Conservation (phyloP, 2,888 invertebrate species). For the Tillus elongatus region DNA sequence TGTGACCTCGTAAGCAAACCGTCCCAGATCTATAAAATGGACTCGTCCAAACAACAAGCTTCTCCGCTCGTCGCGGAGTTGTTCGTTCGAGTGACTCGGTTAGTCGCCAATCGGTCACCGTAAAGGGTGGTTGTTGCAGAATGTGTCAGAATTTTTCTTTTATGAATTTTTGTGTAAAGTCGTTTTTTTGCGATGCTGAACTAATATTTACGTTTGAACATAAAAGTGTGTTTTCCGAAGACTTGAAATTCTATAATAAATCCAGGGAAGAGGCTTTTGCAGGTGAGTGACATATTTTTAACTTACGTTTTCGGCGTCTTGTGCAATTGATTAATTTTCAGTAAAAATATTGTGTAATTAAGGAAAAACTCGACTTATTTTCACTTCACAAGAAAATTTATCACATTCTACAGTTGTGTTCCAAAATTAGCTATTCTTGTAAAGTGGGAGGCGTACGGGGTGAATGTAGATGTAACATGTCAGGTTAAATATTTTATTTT, state of each 20-base stretch:
- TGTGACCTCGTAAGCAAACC: not conserved
- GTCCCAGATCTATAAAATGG: constrained; percentile 29
- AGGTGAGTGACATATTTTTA: constrained; percentile 43
- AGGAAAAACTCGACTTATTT: no score
- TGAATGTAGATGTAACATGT: no score
- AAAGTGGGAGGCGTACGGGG: no score
- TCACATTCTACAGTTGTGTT: no score
- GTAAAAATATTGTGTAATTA: no score
- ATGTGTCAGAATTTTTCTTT: constrained; percentile 43
- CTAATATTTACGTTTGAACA: not conserved
- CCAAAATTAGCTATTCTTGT: no score
- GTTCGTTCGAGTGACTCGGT: constrained; percentile 29
- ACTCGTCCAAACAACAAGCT: constrained; percentile 45
- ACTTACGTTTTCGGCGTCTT: constrained; percentile 22
- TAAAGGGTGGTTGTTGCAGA: constrained; percentile 40
- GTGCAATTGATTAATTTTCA: no score
- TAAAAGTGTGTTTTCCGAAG: constrained; percentile 19
- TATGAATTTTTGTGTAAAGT: constrained; percentile 38
- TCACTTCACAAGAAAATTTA: no score
- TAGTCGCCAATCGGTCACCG: constrained; percentile 44
- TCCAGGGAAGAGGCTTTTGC: constrained; percentile 33
- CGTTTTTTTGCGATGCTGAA: constrained; percentile 27
- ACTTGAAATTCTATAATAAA: constrained; percentile 28
- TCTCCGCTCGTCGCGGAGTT: constrained; percentile 34
- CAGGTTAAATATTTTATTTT: no score